Conservation (phyloP, 2,113 vertebrate species). For the Prinia subflava region DNA sequence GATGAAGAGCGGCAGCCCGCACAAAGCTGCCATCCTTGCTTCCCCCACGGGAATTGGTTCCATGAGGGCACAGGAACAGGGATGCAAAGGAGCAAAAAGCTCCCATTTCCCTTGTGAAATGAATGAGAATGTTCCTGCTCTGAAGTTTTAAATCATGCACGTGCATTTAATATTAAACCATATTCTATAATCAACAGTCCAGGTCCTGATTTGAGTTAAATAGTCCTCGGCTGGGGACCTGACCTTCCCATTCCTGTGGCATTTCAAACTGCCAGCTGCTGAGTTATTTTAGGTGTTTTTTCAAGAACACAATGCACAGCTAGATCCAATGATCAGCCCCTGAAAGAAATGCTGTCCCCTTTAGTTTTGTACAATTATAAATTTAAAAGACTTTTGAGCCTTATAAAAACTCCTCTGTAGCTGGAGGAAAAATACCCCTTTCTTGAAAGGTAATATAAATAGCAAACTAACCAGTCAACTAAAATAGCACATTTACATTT, state of each 20-base stretch:
- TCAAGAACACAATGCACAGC: slow-evolving; percentile 15
- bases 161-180: background rate
- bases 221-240: background rate
- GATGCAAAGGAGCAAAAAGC: background rate
- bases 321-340: background rate
- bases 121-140: background rate
- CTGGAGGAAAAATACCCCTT: background rate
- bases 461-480: background rate
- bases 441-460: background rate
- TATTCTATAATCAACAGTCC: background rate
- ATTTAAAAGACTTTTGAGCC: background rate
- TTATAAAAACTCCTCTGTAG: background rate
- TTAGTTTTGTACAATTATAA: background rate
- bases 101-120: background rate
- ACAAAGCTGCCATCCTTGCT: background rate
- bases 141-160: background rate
- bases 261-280: slow-evolving; percentile 19
- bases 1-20: background rate
- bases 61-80: background rate
- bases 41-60: background rate
- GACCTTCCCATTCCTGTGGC: slow-evolving; percentile 2
- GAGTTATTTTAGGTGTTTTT: slow-evolving; percentile 41
- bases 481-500: background rate
- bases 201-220: slow-evolving; percentile 23
- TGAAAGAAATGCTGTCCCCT: background rate